phyloP scores from a whole-genome alignment of 2,113 vertebrate species.

The Indicator indicator region DNA sequence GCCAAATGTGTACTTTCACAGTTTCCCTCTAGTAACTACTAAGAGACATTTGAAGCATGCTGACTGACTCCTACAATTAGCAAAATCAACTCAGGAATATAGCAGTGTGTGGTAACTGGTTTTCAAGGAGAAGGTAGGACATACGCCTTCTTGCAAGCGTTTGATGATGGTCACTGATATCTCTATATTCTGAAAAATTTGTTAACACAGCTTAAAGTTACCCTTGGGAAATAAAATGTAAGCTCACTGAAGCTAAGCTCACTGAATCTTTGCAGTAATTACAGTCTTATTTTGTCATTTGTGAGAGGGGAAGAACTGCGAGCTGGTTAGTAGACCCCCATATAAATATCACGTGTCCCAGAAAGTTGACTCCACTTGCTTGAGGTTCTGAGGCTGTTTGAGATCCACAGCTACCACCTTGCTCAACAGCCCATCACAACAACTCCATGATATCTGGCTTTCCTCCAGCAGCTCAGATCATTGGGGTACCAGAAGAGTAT shows the following conservation, averaged over 20 bases:
- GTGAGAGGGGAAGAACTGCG: accelerated
- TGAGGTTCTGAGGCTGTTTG: accelerated
- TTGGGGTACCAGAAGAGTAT: accelerated
- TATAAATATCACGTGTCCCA: accelerated
- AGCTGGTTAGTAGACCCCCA: background rate
- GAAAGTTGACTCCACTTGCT: accelerated
- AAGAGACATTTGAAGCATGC: background rate
- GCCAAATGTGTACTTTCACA: slow-evolving; percentile 57
- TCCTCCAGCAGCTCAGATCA: accelerated
- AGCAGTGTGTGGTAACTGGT: background rate
- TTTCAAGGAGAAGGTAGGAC: background rate
- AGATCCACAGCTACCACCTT: background rate
- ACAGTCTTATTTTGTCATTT: background rate
- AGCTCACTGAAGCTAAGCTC: background rate
- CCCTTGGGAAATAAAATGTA: background rate
- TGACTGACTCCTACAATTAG: slow-evolving; percentile 1
- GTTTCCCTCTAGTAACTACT: slow-evolving; percentile 22
- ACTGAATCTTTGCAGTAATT: background rate
- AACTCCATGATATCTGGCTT: accelerated
- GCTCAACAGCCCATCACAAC: accelerated
- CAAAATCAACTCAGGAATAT: background rate
- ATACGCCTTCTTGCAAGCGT: accelerated
- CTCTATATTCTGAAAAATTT: background rate
- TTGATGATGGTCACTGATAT: background rate
- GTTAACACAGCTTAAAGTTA: background rate